A percentile compares a stretch with the other conserved stretches of the same genome.
These are phyloP conservation scores for Corythaeola cristata DNA, from an alignment of 2,113 vertebrate genomes.

Conservation along the genomic window DNA sequence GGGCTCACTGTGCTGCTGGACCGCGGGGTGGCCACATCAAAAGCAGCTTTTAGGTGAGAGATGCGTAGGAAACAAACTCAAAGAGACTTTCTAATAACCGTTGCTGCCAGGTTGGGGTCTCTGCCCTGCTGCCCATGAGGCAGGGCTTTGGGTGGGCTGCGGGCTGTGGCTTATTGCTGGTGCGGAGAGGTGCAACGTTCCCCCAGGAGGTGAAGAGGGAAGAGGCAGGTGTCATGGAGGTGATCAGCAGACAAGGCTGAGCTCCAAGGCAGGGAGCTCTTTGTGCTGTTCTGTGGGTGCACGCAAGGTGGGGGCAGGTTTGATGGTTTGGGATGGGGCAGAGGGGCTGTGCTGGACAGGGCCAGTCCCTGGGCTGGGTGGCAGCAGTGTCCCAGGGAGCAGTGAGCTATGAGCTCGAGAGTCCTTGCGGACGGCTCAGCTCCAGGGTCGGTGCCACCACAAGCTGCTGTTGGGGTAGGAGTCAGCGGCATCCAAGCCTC, in stretches of 20 bases:
- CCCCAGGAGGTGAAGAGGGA: background rate
- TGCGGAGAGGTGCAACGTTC: background rate
- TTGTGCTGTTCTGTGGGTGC: fast-evolving
- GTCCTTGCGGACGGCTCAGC: background rate
- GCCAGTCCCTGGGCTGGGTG: background rate
- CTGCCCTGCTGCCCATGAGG: background rate
- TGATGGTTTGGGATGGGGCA: background rate
- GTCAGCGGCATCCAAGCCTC: background rate
- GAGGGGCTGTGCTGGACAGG: background rate
- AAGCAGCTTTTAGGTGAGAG: background rate
- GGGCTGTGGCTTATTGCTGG: background rate
- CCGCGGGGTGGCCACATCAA: background rate
- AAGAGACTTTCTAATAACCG: background rate
- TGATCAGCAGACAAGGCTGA: background rate
- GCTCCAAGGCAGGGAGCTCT: background rate
- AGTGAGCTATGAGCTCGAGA: background rate
- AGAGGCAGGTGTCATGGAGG: background rate
- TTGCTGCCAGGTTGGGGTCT: background rate
- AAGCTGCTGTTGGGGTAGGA: background rate
- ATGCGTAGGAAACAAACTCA: background rate
- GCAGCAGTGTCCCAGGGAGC: background rate
- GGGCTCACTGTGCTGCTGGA: background rate
- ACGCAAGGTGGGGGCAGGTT: background rate
- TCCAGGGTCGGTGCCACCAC: background rate
- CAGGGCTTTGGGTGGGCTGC: background rate